Percentiles rank a stretch among this genome's conserved stretches.
Evolutionary conservation across 2,888 invertebrate genomes (phyloP).

Genomic region (Ypsolopha sequella): DNA sequence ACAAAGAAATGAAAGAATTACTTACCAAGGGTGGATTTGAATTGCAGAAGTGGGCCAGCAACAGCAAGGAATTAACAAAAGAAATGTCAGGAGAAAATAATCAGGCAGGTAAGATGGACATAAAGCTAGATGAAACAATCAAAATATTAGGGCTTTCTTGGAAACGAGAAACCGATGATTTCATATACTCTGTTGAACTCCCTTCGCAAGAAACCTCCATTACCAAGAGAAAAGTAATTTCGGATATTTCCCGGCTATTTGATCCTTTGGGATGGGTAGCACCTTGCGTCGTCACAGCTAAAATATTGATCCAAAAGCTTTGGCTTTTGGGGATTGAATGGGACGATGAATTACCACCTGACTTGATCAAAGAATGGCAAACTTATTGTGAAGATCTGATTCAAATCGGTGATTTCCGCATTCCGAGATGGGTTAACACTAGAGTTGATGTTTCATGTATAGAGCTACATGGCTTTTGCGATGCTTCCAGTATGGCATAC

Average conservation of each 20-base stretch:
- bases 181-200: no score
- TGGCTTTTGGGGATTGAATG: constrained; percentile 2
- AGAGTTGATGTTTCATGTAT: neutral
- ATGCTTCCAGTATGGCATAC: constrained; percentile 12
- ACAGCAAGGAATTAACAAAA: neutral
- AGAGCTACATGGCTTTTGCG: constrained; percentile 12
- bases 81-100: neutral
- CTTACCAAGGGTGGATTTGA: neutral
- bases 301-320: constrained; percentile 1
- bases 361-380: constrained; percentile 2
- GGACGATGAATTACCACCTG: constrained; percentile 1
- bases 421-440: neutral
- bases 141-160: neutral
- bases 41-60: neutral
- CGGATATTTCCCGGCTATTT: neutral
- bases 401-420: neutral
- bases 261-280: neutral
- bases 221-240: no score
- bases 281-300: neutral
- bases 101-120: neutral
- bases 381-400: neutral
- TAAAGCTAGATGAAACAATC: neutral
- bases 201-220: no score
- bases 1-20: neutral
- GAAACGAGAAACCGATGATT: neutral